These are phyloP conservation scores for Pasiphila rectangulata DNA, from an alignment of 2,888 invertebrate species.

Conservation along the genomic window DNA sequence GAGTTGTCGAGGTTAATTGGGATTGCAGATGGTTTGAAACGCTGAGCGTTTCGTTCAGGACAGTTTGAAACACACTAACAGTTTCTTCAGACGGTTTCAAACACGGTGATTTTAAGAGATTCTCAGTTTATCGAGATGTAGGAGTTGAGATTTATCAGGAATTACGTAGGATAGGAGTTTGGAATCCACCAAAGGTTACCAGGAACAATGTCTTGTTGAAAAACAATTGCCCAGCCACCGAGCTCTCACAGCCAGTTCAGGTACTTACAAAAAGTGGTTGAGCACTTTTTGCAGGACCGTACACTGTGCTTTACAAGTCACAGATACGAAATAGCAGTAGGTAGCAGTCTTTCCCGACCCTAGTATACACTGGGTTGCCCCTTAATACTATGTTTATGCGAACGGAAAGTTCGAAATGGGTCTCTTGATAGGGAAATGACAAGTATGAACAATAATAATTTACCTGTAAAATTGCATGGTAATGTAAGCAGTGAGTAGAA, in stretches of 20 bases:
- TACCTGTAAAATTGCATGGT: conserved; percentile 60
- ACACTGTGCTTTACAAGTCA: conserved; percentile 51
- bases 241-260: conserved; percentile 50
- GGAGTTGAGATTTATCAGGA: neutral
- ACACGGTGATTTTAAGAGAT: too few species aligned
- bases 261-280: conserved; percentile 73
- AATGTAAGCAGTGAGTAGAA: conserved; percentile 1
- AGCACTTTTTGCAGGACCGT: conserved; percentile 64
- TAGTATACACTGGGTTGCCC: conserved; percentile 69
- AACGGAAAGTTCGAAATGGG: conserved; percentile 64
- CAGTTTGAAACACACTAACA: neutral
- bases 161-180: neutral
- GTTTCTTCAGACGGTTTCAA: neutral
- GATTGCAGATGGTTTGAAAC: too few species aligned
- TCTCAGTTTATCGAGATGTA: too few species aligned
- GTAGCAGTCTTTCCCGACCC: conserved; percentile 67
- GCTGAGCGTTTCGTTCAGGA: too few species aligned
- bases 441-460: conserved; percentile 38
- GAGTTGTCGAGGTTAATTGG: too few species aligned
- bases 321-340: conserved; percentile 48
- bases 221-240: conserved; percentile 75
- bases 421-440: conserved; percentile 61
- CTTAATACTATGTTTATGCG: conserved; percentile 73
- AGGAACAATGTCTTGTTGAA: conserved; percentile 77
- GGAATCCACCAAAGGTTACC: conserved; percentile 52